Evolutionary conservation across 2,113 vertebrate species (phyloP), one percentile per base, ranked within the genome.

Genomic region (Alaudala cheleensis): DNA sequence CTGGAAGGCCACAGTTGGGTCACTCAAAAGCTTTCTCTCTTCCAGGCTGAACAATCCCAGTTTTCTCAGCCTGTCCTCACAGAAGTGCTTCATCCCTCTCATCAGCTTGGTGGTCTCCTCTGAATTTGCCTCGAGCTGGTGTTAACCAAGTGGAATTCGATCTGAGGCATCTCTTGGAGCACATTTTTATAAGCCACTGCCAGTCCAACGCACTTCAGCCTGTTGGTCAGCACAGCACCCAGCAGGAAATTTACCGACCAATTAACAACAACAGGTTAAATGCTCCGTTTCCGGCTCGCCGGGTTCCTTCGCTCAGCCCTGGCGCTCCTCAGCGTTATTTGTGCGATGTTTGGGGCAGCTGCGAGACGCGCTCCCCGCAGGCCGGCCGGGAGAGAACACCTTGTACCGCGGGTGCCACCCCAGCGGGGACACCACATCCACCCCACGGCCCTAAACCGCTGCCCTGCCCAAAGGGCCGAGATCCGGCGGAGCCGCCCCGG

Each of bases 401-500:
- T 16, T 29, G n/a, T 40, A 14, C 23, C 8, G 4, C 12, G 12
- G 12, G 13, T 16, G 28, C 20, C 9, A 16, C 17, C 24, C 20
- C 22, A 44, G 37, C 13, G 18, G 15, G 33, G 23, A 26, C 72
- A 53, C 28, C 53, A 3, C 83, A 51, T 3, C 25, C 61, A 42
- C 31, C 13, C 12, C 53, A 23, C 16, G 4, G 11, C 33, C 33
- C 53, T 8, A 3, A 60, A 9, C 9, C 37, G 2, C 24, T 24
- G 23, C 50, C 18, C 5, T 6, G 11, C 22, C 18, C 37, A 8
- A 18, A 22, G 14, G 2, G 2, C 5, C 22, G 2, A 34, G 8
- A 33, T 1, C 4, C 18, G 1, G 2, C 16, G 9, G 6, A 34
- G 1, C 37, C 4, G 1, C 1, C 37, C n/a, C 22, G 0, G 1